These are phyloP conservation scores for Gambusia affinis DNA, from an alignment of 2,113 vertebrate genomes.

Conservation along the genomic window DNA sequence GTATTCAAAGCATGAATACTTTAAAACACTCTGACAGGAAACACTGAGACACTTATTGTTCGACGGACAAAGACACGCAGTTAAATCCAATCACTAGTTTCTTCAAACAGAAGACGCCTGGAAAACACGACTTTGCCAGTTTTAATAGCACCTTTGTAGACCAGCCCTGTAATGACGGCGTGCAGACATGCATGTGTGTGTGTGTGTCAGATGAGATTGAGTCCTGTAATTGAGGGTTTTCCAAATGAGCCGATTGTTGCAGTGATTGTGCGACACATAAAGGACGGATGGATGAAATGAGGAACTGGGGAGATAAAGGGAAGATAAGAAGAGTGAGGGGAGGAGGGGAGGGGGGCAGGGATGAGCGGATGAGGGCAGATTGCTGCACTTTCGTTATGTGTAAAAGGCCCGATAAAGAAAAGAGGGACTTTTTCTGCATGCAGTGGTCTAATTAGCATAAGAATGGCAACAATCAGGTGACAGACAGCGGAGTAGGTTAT, in stretches of 20 bases:
- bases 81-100: slow-evolving; percentile 67
- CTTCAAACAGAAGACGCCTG: slow-evolving; percentile 49
- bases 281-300: slow-evolving; percentile 63
- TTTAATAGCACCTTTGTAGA: slow-evolving; percentile 51
- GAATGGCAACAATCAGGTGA: slow-evolving; percentile 81
- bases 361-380: slow-evolving; percentile 28
- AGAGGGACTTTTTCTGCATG: slow-evolving; percentile 56
- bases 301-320: slow-evolving; percentile 62
- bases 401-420: slow-evolving; percentile 48
- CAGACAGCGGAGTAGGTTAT: slow-evolving; percentile 72
- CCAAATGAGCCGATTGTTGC: slow-evolving; percentile 79
- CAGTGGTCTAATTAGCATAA: slow-evolving; percentile 76
- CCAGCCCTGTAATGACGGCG: slow-evolving; percentile 17
- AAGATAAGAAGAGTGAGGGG: slow-evolving; percentile 54
- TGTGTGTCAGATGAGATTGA: slow-evolving; percentile 59
- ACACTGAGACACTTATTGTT: slow-evolving; percentile 64
- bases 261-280: slow-evolving; percentile 75
- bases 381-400: slow-evolving; percentile 58
- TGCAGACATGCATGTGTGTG: background rate
- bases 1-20: slow-evolving; percentile 48
- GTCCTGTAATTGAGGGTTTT: slow-evolving; percentile 79
- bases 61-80: slow-evolving; percentile 47
- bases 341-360: background rate
- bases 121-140: slow-evolving; percentile 22
- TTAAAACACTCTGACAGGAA: slow-evolving; percentile 46